These are phyloP conservation scores for Antheraea yamamai DNA, from an alignment of 2,888 invertebrate genomes.

Conservation along the genomic window DNA sequence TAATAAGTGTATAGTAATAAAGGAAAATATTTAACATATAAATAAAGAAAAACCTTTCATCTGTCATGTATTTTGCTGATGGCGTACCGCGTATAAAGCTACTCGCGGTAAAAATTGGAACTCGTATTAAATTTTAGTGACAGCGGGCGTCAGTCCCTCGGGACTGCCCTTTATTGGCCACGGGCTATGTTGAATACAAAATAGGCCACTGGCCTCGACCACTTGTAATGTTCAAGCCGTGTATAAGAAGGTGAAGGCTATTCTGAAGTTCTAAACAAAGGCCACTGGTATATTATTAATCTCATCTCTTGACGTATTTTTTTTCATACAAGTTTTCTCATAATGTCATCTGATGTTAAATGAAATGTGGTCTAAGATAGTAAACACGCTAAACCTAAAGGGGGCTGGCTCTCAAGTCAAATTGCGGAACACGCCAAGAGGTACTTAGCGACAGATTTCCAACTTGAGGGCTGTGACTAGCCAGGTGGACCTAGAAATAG, in stretches of 20 bases:
- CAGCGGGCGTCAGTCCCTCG: constrained; percentile 45
- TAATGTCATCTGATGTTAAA: too few species aligned
- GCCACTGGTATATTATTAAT: not conserved
- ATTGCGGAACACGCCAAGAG: too few species aligned
- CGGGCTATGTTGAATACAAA: constrained; percentile 55
- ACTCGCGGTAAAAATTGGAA: constrained; percentile 44
- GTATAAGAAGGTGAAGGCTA: constrained; percentile 18
- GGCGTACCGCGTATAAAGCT: not conserved
- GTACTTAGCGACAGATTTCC: too few species aligned
- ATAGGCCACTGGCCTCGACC: constrained; percentile 33
- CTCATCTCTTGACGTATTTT: too few species aligned
- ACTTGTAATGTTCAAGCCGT: not conserved
- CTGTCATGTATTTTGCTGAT: not conserved
- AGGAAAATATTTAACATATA: not conserved
- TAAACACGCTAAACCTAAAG: too few species aligned
- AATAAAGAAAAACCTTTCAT: not conserved
- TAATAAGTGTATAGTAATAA: too few species aligned
- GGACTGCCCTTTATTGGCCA: constrained; percentile 51
- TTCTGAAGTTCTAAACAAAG: not conserved
- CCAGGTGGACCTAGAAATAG: too few species aligned
- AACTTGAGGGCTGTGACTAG: too few species aligned
- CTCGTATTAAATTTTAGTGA: constrained; percentile 57
- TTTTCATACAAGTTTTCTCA: too few species aligned
- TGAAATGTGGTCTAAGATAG: too few species aligned
- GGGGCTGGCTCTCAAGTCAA: too few species aligned